Percentiles rank a stretch among this genome's conserved stretches.
phyloP scores from a whole-genome alignment of 2,888 invertebrate species.

The Sturmia bella region DNA sequence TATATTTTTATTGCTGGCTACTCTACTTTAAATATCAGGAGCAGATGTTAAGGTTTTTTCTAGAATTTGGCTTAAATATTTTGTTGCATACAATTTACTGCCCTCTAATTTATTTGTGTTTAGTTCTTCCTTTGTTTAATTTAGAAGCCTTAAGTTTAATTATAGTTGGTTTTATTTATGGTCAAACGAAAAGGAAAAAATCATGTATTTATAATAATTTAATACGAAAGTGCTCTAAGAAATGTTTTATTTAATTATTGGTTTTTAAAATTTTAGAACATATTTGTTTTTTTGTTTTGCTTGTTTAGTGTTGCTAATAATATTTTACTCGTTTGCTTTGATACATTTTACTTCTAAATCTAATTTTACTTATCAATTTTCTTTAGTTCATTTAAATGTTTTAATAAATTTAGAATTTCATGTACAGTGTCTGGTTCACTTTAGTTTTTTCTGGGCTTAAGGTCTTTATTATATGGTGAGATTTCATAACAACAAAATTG shows the following conservation, averaged over 20 bases:
- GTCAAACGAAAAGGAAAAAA: conserved; percentile 18
- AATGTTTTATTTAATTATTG: conserved; percentile 62
- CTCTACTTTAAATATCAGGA: conserved; percentile 15
- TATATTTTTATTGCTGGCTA: conserved; percentile 34
- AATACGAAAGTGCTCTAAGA: conserved; percentile 74
- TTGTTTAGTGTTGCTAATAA: conserved; percentile 37
- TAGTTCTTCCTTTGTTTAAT: conserved; percentile 24
- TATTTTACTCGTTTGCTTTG: conserved; percentile 26
- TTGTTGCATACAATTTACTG: conserved; percentile 10
- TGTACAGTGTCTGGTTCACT: conserved; percentile 70
- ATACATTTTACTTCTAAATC: conserved; percentile 53
- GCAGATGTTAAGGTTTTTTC: neutral
- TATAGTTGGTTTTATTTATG: conserved; percentile 37
- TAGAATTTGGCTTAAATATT: conserved; percentile 16
- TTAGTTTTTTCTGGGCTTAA: conserved; percentile 19
- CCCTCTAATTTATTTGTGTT: conserved; percentile 10
- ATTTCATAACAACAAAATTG: too few species aligned
- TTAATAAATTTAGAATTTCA: conserved; percentile 72
- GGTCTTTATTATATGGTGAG: conserved; percentile 2
- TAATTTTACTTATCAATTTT: conserved; percentile 53
- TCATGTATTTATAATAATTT: conserved; percentile 40
- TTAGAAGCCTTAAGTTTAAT: conserved; percentile 59
- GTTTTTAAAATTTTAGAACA: conserved; percentile 62
- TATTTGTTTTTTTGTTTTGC: conserved; percentile 49
- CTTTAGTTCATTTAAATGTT: conserved; percentile 43